Evolutionary conservation across 2,113 vertebrate genomes (phyloP).

Genomic region (Coturnix japonica): DNA sequence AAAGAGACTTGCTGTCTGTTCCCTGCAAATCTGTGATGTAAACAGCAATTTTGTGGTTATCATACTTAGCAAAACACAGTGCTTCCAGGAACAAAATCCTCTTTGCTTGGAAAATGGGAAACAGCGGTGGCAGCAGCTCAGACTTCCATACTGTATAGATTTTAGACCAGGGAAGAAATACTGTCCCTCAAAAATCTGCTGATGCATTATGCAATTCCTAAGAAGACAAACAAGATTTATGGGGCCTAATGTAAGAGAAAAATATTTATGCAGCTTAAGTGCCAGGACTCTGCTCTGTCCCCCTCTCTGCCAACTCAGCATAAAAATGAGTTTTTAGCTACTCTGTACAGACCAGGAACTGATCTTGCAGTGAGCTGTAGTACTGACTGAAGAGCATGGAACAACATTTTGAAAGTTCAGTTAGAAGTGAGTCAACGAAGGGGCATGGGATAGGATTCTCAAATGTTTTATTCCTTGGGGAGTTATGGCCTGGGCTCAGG

Average conservation of each 20-base stretch:
- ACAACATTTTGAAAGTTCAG: neutral
- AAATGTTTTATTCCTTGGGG: neutral
- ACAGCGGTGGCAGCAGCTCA: neutral
- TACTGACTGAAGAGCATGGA: neutral
- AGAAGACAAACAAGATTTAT: neutral
- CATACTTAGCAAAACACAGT: constrained; percentile 68
- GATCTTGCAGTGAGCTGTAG: neutral
- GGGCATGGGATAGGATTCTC: neutral
- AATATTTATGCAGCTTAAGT: neutral
- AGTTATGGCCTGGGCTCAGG: neutral
- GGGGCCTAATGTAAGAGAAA: neutral
- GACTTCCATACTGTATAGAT: neutral
- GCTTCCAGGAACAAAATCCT: constrained; percentile 46
- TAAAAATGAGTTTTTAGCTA: neutral
- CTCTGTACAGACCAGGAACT: neutral
- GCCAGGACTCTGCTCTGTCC: neutral
- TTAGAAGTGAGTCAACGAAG: neutral
- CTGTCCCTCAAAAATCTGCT: neutral
- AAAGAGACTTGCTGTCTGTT: constrained; percentile 52
- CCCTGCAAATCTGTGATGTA: constrained; percentile 46
- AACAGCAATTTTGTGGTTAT: constrained; percentile 64
- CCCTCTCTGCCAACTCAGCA: neutral
- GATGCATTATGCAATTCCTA: neutral
- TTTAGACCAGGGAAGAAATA: constrained; percentile 38
- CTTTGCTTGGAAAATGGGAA: constrained; percentile 60